Evolutionary conservation across 2,888 invertebrate species (phyloP), one percentile per base, ranked within the genome.

Genomic region (Mesorhabditis belari): DNA sequence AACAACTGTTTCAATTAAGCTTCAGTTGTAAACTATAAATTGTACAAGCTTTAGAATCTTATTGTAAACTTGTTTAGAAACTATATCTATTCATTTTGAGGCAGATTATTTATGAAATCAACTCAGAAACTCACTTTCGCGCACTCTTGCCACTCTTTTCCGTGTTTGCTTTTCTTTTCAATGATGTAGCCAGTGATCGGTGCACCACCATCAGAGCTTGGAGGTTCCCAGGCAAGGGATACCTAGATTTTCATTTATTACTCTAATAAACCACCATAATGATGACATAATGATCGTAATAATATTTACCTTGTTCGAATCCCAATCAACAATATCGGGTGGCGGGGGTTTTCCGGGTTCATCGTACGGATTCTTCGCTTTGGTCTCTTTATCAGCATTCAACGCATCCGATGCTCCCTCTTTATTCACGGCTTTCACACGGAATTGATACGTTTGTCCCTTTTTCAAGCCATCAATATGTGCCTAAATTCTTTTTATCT

Each of bases 231-330:
- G 75, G 89, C 88, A 65, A 98, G 85, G 77, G 94, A 91, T 54
- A 94, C 92, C n/a, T n/a, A n/a, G n/a, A n/a, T n/a, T n/a, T n/a
- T n/a, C n/a, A n/a, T n/a, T n/a, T n/a, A n/a, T n/a, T n/a, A n/a
- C n/a, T n/a, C n/a, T n/a, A n/a, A n/a, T n/a, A n/a, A n/a, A n/a
- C n/a, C n/a, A n/a, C n/a, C n/a, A n/a, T n/a, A n/a, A n/a, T n/a
- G n/a, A n/a, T n/a, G n/a, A n/a, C n/a, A n/a, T n/a, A n/a, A n/a
- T n/a, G n/a, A n/a, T n/a, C n/a, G n/a, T n/a, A n/a, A n/a, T n/a
- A n/a, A n/a, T n/a, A n/a, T n/a, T n/a, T n/a, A n/a, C 90, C 76
- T 93, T 93, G 84, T 93, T 92, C 75, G 90, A 91, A 83, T 96
- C 95, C 92, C 92, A 93, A 80, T 92, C 92, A 57, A 88, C 88